These are phyloP conservation scores for Ostrea denselamellosa DNA, from an alignment of 1,140 invertebrate genomes.

Conservation along the genomic window DNA sequence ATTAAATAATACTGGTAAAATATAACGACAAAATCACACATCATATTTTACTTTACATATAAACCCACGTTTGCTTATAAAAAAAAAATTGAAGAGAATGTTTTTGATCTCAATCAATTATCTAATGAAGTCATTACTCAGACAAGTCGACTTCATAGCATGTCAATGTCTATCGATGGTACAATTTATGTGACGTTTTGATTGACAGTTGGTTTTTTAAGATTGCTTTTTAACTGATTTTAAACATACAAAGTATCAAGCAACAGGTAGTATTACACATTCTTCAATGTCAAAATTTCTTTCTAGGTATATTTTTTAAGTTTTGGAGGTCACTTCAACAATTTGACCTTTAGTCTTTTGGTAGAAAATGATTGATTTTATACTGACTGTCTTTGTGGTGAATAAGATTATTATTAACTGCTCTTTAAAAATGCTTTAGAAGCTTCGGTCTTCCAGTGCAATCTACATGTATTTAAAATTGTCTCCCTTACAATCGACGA, in stretches of 20 bases:
- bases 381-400: too few relatives aligned
- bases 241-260: too few relatives aligned
- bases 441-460: too few relatives aligned
- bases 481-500: neutral
- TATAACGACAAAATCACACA: too few relatives aligned
- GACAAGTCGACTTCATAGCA: slow-evolving; percentile 1
- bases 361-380: neutral
- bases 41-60: neutral
- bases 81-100: neutral
- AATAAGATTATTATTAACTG: too few relatives aligned
- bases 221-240: neutral
- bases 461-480: neutral
- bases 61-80: neutral
- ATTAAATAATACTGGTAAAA: too few relatives aligned
- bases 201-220: neutral
- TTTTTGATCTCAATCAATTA: neutral
- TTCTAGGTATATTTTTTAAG: neutral
- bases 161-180: neutral
- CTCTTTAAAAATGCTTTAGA: too few relatives aligned
- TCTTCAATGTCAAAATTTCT: neutral
- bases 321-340: neutral
- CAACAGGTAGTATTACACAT: neutral
- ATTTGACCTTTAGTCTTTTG: neutral
- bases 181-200: neutral
- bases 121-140: neutral